Conservation (phyloP, 2,797 vertebrate genomes). For the Hydrocynus forskahlii region DNA sequence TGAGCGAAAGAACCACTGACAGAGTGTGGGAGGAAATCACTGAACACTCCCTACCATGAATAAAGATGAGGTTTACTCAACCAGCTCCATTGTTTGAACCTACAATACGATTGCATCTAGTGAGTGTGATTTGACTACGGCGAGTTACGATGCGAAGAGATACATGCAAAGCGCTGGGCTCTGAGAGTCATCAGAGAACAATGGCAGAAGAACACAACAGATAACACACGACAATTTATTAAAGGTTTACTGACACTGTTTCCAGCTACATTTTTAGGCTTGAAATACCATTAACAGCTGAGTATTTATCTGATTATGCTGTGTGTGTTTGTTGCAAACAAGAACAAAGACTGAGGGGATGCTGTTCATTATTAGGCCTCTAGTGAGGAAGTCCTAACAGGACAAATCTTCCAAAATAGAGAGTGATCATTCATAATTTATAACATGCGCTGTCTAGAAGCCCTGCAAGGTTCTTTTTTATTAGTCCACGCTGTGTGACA, state of each 20-base stretch:
- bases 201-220: background rate
- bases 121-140: background rate
- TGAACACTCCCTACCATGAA: background rate
- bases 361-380: background rate
- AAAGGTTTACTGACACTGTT: background rate
- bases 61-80: conserved; percentile 18
- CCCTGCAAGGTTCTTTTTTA: conserved; percentile 20
- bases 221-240: background rate
- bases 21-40: conserved; percentile 4
- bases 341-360: background rate
- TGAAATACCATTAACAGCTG: background rate
- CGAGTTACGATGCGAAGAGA: background rate
- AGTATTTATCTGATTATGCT: background rate
- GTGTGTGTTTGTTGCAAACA: background rate
- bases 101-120: conserved; percentile 13
- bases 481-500: conserved; percentile 16
- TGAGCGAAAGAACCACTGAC: conserved; percentile 10
- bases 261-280: background rate
- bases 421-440: conserved; percentile 38
- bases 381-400: background rate
- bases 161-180: background rate
- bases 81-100: conserved; percentile 9
- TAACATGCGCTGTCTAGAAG: conserved; percentile 8
- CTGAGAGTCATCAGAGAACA: background rate
- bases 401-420: conserved; percentile 2